Percentiles rank a stretch among this genome's conserved stretches.
phyloP scores from a whole-genome alignment of 1,140 invertebrate species.

The Euglossa dilemma region DNA sequence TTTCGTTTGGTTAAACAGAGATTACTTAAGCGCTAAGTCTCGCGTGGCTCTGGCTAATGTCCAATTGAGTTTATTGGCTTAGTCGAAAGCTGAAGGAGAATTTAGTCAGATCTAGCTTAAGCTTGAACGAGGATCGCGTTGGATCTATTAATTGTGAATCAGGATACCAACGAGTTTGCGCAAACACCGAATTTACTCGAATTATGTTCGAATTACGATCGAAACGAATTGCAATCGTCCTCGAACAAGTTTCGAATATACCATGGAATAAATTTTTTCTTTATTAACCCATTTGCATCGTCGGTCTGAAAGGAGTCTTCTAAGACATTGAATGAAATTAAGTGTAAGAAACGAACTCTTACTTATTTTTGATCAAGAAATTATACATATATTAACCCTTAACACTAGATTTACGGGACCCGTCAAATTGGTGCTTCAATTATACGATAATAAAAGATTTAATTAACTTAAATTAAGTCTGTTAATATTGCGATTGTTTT shows the following conservation, averaged over 20 bases:
- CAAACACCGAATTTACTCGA: not conserved
- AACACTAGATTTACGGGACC: too few species aligned
- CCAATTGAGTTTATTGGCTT: conserved; percentile 45
- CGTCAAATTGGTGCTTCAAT: too few species aligned
- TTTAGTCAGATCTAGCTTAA: conserved; percentile 31
- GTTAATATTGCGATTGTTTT: too few species aligned
- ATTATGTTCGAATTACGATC: not conserved
- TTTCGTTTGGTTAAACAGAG: conserved; percentile 29
- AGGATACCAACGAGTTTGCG: not conserved
- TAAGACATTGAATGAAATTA: too few species aligned
- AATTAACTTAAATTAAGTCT: too few species aligned
- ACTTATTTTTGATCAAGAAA: too few species aligned
- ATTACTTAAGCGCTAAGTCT: conserved; percentile 18
- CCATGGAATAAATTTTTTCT: not conserved
- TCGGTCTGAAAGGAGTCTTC: too few species aligned
- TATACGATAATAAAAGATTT: too few species aligned
- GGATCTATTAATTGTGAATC: conserved; percentile 38
- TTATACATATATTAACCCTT: too few species aligned
- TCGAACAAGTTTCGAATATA: not conserved
- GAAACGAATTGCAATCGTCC: not conserved
- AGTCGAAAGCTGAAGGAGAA: conserved; percentile 15
- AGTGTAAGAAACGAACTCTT: too few species aligned
- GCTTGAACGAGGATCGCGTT: conserved; percentile 20
- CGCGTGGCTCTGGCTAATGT: conserved; percentile 16
- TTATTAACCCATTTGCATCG: too few species aligned